Evolutionary conservation across 2,888 invertebrate species (phyloP), one percentile per base, ranked within the genome.

Genomic region (Piscicola geometra): DNA sequence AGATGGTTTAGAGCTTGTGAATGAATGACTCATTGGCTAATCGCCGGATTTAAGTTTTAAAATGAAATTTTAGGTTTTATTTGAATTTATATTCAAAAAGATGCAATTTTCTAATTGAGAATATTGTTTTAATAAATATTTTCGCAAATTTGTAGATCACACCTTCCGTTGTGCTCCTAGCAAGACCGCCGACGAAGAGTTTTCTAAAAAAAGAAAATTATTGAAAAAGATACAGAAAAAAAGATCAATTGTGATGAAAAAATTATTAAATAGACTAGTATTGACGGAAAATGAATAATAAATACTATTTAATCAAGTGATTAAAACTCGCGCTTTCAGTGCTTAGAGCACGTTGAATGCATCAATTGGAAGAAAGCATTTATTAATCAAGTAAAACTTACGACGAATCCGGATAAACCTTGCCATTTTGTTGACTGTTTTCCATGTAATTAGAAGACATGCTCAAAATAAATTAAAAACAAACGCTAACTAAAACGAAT

Each of bases 181-280:
- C 64, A 18, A 76, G 30, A 5, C 76, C 76, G 30, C 76, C 76
- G 56, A 76, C 76, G 71, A 76, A 76, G 56, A 76, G 71, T 76
- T 76, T 76, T 66, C 76, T 76, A 35, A n/a, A n/a, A n/a, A n/a
- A n/a, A n/a, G n/a, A n/a, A n/a, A n/a, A n/a, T n/a, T n/a, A n/a
- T n/a, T n/a, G n/a, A n/a, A n/a, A n/a, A n/a, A n/a, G n/a, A n/a
- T n/a, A n/a, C n/a, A n/a, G n/a, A n/a, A n/a, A n/a, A n/a, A n/a
- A n/a, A n/a, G n/a, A n/a, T n/a, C n/a, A n/a, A n/a, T n/a, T n/a
- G n/a, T n/a, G n/a, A n/a, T n/a, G n/a, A n/a, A n/a, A n/a, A n/a
- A n/a, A n/a, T n/a, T n/a, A n/a, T n/a, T n/a, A n/a, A n/a, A n/a
- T n/a, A n/a, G n/a, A n/a, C n/a, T n/a, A n/a, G n/a, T n/a, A n/a